Conservation (phyloP, 37 sponge, comb jelly and placozoan genomes). For the Halichondria panicea region DNA sequence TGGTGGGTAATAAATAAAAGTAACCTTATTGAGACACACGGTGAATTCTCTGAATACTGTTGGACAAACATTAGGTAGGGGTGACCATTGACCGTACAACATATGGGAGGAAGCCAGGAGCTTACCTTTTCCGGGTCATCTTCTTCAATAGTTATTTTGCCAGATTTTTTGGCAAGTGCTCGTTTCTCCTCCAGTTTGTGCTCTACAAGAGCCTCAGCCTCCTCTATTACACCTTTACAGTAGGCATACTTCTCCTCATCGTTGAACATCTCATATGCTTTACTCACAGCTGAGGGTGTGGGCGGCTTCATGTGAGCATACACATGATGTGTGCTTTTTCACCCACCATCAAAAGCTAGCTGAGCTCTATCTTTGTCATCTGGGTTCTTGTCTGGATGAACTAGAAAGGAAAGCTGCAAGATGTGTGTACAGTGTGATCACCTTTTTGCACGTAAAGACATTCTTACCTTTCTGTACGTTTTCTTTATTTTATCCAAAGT, state of each 20-base stretch:
- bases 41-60: no score
- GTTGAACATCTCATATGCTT: conserved; percentile 83
- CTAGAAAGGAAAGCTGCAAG: conserved; percentile 78
- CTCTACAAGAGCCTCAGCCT: conserved; percentile 58
- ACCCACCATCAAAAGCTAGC: conserved; percentile 89
- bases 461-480: conserved; percentile 78
- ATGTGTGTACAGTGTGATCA: background rate
- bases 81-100: no score
- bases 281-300: conserved; percentile 68
- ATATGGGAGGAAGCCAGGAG: no score
- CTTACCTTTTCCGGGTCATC: conserved; percentile 80
- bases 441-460: background rate
- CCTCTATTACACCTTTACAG: conserved; percentile 64
- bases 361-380: conserved; percentile 88
- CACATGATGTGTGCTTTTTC: background rate
- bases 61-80: no score
- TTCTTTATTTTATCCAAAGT: conserved; percentile 74
- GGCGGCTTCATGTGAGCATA: background rate
- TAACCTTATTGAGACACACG: no score
- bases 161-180: conserved; percentile 73
- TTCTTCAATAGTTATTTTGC: conserved; percentile 73
- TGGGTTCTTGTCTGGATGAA: conserved; percentile 98
- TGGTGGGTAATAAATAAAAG: no score
- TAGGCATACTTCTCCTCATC: conserved; percentile 80
- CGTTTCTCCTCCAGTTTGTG: conserved; percentile 83